A percentile compares a stretch with the other conserved stretches of the same genome.
These are phyloP conservation scores for Porites lutea DNA, from an alignment of 64 coral and sea anemone genomes.

Conservation along the genomic window DNA sequence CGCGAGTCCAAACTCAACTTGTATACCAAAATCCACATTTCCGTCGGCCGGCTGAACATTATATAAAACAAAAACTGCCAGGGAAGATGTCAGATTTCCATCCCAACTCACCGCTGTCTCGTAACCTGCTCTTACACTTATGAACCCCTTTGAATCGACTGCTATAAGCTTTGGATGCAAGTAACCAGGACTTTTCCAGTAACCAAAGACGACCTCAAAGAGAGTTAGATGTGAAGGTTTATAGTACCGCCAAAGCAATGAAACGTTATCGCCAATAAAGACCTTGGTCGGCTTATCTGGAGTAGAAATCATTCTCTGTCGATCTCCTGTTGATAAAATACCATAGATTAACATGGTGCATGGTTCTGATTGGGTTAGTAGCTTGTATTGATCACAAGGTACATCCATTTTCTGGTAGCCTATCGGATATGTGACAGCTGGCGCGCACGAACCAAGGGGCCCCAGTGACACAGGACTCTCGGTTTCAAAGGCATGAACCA, in stretches of 20 bases:
- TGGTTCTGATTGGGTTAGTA: too few species aligned
- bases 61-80: slow-evolving; percentile 10
- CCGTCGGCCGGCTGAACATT: neutral
- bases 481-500: too few species aligned
- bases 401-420: too few species aligned
- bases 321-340: neutral
- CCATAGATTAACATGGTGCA: neutral
- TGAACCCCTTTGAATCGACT: neutral
- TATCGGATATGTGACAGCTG: too few species aligned
- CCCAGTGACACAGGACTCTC: too few species aligned
- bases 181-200: neutral
- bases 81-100: slow-evolving; percentile 9
- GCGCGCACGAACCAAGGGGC: too few species aligned
- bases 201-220: neutral
- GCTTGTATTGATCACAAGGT: too few species aligned
- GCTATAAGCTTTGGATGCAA: neutral
- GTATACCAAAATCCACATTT: neutral
- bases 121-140: neutral
- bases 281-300: neutral
- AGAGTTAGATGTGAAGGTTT: neutral
- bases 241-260: neutral
- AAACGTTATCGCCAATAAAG: neutral
- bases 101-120: neutral
- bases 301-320: neutral
- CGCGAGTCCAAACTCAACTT: slow-evolving; percentile 6